These are phyloP conservation scores for Manis pentadactyla DNA, from an alignment of 2,797 vertebrate species.

Conservation along the genomic window DNA sequence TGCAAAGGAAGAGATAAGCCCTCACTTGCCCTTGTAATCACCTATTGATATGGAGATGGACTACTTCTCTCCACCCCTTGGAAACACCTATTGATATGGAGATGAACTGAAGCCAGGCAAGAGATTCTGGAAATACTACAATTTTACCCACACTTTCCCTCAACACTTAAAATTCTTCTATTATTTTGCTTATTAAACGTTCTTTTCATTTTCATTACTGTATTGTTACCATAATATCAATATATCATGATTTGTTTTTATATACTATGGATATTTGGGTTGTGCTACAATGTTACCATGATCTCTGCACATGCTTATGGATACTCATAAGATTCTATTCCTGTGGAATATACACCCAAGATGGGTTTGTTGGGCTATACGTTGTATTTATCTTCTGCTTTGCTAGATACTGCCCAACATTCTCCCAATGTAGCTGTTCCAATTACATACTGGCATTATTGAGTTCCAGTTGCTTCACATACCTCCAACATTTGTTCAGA, in stretches of 20 bases:
- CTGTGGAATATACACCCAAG: background rate
- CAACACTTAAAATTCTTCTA: background rate
- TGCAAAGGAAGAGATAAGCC: no score
- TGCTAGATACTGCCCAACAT: background rate
- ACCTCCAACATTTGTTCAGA: background rate
- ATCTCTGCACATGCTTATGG: background rate
- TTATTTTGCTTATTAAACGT: background rate
- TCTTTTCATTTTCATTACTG: background rate
- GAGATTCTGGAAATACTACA: no score
- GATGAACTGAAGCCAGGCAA: no score
- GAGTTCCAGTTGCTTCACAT: background rate
- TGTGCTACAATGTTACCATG: background rate
- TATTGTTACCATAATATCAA: background rate
- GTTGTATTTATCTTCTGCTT: background rate
- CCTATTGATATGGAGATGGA: no score
- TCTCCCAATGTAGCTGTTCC: background rate
- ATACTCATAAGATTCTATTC: background rate
- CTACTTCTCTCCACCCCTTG: no score
- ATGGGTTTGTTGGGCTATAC: background rate
- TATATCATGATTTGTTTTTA: background rate
- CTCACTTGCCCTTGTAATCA: no score
- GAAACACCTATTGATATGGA: no score
- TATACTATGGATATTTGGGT: background rate
- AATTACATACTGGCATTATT: background rate
- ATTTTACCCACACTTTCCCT: background rate